Percentiles rank a stretch among this genome's conserved stretches.
Evolutionary conservation across 1,140 invertebrate genomes (phyloP).

Genomic region (Pseudachorutes palmiensis): DNA sequence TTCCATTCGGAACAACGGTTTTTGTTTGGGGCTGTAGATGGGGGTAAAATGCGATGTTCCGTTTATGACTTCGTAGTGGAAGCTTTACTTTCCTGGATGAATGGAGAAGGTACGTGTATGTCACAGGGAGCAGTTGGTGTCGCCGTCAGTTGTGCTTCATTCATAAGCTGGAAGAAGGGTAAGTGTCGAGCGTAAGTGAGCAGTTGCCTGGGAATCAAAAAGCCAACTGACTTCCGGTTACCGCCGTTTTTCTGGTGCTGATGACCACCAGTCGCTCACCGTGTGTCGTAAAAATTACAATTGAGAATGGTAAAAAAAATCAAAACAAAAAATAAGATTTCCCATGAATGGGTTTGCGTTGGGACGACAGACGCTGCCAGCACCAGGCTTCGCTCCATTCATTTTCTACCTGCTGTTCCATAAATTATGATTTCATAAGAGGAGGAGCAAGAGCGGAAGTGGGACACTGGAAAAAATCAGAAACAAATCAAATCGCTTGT

Average conservation of each 20-base stretch:
- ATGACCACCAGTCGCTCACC: constrained; percentile 2
- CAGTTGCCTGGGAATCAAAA: neutral
- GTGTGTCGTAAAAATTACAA: neutral
- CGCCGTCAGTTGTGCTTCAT: neutral
- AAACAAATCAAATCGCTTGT: no score
- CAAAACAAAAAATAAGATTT: constrained; percentile 4
- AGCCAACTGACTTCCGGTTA: constrained; percentile 3
- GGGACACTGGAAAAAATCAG: no score
- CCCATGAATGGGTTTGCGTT: neutral
- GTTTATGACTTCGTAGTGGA: neutral
- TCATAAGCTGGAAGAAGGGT: neutral
- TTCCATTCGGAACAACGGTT: neutral
- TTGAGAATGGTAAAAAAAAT: neutral
- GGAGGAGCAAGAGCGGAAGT: neutral
- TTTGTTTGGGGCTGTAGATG: neutral
- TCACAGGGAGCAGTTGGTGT: neutral
- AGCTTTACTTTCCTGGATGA: neutral
- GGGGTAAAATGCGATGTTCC: neutral
- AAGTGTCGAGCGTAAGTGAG: neutral
- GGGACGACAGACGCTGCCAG: neutral
- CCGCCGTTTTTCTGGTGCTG: neutral
- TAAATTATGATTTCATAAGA: no score
- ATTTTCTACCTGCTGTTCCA: neutral
- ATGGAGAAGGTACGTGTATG: neutral
- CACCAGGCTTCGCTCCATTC: neutral